Evolutionary conservation across 2,797 vertebrate species (phyloP).

Genomic region (Huso huso): DNA sequence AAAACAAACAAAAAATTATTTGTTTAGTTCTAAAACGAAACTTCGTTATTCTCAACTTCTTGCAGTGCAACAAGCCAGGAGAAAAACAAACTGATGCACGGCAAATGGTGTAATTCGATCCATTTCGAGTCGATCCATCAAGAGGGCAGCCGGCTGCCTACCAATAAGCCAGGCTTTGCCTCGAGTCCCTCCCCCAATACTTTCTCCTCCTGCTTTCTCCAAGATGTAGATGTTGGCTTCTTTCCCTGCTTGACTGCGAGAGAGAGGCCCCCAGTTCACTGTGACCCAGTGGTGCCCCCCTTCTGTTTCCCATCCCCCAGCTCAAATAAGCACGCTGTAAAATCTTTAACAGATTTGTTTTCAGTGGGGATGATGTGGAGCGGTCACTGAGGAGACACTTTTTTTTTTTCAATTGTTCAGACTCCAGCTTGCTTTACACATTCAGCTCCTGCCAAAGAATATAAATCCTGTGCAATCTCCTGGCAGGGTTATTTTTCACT

Average conservation of each 20-base stretch:
- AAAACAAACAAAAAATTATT: constrained; percentile 21
- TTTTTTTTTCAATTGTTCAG: constrained; percentile 18
- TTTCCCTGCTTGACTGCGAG: constrained; percentile 23
- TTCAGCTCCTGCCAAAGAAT: constrained; percentile 24
- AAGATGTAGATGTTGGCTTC: background rate
- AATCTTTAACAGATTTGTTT: constrained; percentile 47
- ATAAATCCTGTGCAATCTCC: constrained; percentile 6
- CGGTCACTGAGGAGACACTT: constrained; percentile 31
- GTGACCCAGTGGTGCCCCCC: constrained; percentile 53
- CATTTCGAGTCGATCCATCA: constrained; percentile 70
- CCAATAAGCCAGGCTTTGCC: constrained; percentile 52
- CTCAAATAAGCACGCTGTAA: constrained; percentile 49
- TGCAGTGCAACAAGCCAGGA: constrained; percentile 40
- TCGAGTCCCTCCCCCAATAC: constrained; percentile 53
- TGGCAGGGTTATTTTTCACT: background rate
- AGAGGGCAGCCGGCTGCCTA: constrained; percentile 48
- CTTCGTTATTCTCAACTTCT: constrained; percentile 43
- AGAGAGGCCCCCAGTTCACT: constrained; percentile 43
- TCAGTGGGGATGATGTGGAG: constrained; percentile 22
- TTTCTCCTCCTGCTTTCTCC: constrained; percentile 27
- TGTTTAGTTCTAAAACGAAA: constrained; percentile 22
- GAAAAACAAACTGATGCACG: constrained; percentile 74
- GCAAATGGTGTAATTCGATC: constrained; percentile 82
- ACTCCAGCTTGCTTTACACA: constrained; percentile 16
- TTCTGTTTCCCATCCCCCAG: constrained; percentile 45